Base-by-base conservation (phyloP, 1,140 invertebrate species). In the Polypedilum vanderplanki region DNA sequence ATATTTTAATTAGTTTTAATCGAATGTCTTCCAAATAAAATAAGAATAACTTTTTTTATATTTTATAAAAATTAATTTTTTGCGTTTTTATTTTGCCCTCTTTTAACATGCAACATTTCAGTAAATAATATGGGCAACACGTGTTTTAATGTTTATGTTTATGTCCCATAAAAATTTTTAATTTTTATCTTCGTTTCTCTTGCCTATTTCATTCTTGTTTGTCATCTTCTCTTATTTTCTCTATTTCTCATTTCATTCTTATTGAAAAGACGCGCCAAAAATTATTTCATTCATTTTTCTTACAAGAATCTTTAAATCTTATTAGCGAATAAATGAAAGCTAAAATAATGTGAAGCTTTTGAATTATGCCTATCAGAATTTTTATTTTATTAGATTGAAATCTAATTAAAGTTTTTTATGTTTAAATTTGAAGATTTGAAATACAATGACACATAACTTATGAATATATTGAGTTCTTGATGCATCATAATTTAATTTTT, bases 1-100 rank as follows among this genome's bases (percentile, higher is more conserved):
- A 70, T 70, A 20, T 70, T 20, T 18, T 18, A 70, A 70, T 22
- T 20, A 33, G 24, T 5, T 33, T 33, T 33, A 70, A 70, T 70
- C 65, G 20, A 70, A 70, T 70, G 65, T 70, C 65, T 70, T 70
- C 65, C 65, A 70, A 57, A 70, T 70, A 70, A 70, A 70, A 70
- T 70, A 70, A 70, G 65, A 70, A 70, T n/a, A 70, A 70, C 9
- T 22, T n/a, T n/a, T n/a, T n/a, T 33, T 20, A 70, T 10, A 33
- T 70, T n/a, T 70, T 70, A 70, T 20, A 70, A n/a, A 22, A 70
- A 70, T 18, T 18, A 20, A 20, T 70, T 18, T 70, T 70, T n/a
- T 70, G 15, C 18, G 17, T 70, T 20, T 18, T 70, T 22, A 20
- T 7, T 18, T 67, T n/a, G n/a, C n/a, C 10, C 18, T 70, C 3